Base-by-base conservation (phyloP, 2,888 invertebrate species). In the Mythimna pallens region DNA sequence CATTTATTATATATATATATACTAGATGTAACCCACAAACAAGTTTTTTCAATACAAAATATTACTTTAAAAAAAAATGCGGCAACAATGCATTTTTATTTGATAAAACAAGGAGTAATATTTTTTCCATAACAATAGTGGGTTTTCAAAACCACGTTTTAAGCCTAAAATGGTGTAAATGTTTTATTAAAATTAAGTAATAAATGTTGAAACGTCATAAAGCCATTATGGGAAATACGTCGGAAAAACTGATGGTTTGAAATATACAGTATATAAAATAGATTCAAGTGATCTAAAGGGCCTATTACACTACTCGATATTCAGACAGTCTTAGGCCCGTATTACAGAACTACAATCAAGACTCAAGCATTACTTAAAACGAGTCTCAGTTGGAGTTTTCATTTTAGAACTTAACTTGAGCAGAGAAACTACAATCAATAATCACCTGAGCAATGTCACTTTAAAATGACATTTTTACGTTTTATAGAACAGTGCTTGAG, bases 151-250 rank as follows among this genome's bases (percentile, higher is more conserved):
- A 30, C 58, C 8, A 14, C 36, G 3, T 55, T 76, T 61, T 43
- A 55, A 3, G 10, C 12, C 25, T 63, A 52, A 36, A 67, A 52
- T 25, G 47, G 10, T 54, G 25, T 76, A 52, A 68, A 63, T 54
- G 7, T 61, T 70, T 58, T 54, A 30, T 5, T 59, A 17, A 43
- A 65, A 58, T 5, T n/a, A n/a, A 30, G 54, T 36, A 54, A 55
- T 65, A 43, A 76, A 65, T 52, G 55, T 62, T 70, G 17, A 57
- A 64, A 62, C 43, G n/a, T 25, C 36, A 30, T 61, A 43, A n/a
- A 62, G 55, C 40, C 52, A 34, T 55, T 40, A 61, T 59, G 59
- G 20, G 1, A 64, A 67, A 25, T 40, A 47, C 20, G 8, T 1
- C 10, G 1, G 14, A 9, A 17, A 40, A 22, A 22, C 22, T 14